Percentiles rank a stretch among this genome's conserved stretches.
phyloP scores from a whole-genome alignment of 2,888 invertebrate genomes.

The Neoitamus cyanurus region DNA sequence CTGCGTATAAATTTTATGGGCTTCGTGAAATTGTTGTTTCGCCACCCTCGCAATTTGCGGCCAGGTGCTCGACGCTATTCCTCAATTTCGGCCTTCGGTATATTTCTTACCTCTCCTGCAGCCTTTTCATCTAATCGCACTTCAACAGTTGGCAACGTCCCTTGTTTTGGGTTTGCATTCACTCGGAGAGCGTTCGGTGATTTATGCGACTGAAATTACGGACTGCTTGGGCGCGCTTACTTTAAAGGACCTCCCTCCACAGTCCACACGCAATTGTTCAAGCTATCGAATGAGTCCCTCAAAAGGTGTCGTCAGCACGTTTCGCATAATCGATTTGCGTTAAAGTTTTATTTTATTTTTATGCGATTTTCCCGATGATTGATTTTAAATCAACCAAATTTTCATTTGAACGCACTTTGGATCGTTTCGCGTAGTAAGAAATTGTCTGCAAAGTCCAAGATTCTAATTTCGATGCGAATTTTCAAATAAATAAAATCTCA shows the following conservation, averaged over 20 bases:
- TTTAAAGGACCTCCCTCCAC: background rate
- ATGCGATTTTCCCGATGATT: background rate
- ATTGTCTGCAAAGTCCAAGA: too few relatives aligned
- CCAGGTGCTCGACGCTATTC: slow-evolving; percentile 42
- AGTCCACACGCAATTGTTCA: slow-evolving; percentile 16
- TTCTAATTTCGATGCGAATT: too few relatives aligned
- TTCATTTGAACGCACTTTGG: too few relatives aligned
- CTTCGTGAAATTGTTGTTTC: slow-evolving; percentile 45
- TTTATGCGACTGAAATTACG: slow-evolving; percentile 46
- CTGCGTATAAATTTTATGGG: slow-evolving; percentile 47
- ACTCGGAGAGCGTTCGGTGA: slow-evolving; percentile 42
- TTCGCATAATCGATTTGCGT: background rate
- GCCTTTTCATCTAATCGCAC: background rate
- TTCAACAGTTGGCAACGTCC: slow-evolving; percentile 50
- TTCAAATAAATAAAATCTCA: too few relatives aligned
- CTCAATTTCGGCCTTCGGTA: background rate
- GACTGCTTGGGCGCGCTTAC: background rate
- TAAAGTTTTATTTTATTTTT: background rate
- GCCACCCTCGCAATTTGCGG: slow-evolving; percentile 52
- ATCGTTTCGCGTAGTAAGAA: too few relatives aligned
- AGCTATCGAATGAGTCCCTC: background rate
- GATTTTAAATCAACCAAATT: too few relatives aligned
- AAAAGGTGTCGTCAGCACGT: background rate
- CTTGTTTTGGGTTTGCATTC: slow-evolving; percentile 39
- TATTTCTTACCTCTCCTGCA: background rate